Base-by-base conservation (phyloP, 2,797 vertebrate genomes). In the Chelon auratus region DNA sequence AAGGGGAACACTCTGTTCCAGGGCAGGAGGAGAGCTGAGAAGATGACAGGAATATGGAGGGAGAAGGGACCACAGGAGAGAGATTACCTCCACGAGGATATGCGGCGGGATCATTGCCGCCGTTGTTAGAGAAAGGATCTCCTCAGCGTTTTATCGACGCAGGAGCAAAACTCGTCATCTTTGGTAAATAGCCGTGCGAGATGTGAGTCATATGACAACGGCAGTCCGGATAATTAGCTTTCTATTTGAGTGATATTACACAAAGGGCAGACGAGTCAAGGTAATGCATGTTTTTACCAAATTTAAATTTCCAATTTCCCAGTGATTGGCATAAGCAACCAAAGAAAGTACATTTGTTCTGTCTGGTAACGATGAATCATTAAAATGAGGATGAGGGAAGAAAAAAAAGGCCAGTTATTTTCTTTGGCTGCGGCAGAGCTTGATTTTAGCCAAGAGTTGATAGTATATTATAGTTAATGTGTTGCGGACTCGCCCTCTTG, bases 381-480 rank as follows among this genome's bases (percentile, higher is more conserved):
- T 30, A 22, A 20, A 73, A 33, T 54, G 17, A 17, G 47, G 17
- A 17, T 14, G 17, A 2, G 24, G 24, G 52, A 17, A 65, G 51
- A 68, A 53, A 40, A 77, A 58, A 20, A 68, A 43, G 54, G 11
- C 10, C 37, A 39, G 54, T 30, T 39, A 36, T 85, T 75, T 36
- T 52, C 37, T 77, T 48, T 42, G 67, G 70, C 63, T 69, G 54
- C 71, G 53, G 62, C 61, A 53, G 53, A 63, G 74, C 61, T 75
- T 26, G 52, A 47, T 69, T 87, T 85, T 22, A 72, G 66, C 62
- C 42, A 39, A 20, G 59, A 75, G 79, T 6, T 72, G 83, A 82
- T 77, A 88, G 72, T 86, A 78, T 2, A 91, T 91, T 90, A 91
- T 72, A 45, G 80, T 79, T 87, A 88, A 91, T 78, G 89, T 73